Conservation (phyloP, 2,888 invertebrate genomes). For the Cetonia aurata region DNA sequence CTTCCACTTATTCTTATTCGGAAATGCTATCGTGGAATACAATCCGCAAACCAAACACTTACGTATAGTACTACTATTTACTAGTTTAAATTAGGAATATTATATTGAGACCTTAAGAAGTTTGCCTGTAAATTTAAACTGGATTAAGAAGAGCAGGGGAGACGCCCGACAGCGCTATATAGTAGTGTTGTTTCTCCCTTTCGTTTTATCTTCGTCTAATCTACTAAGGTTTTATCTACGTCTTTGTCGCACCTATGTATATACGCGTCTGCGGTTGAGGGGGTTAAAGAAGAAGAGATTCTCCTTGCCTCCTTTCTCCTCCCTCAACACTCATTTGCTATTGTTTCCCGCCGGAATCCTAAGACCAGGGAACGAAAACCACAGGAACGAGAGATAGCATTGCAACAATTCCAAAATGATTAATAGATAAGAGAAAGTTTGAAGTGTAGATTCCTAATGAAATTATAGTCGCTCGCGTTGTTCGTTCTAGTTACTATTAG, state of each 20-base stretch:
- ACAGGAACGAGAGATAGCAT: constrained; percentile 31
- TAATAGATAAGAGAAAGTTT: constrained; percentile 37
- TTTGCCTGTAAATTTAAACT: constrained; percentile 54
- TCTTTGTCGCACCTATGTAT: not conserved
- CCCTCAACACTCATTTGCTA: constrained; percentile 1
- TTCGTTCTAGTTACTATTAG: constrained; percentile 14
- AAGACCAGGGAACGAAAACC: constrained; percentile 28
- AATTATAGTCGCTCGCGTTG: constrained; percentile 15
- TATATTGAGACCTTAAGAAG: constrained; percentile 51
- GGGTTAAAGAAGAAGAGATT: constrained; percentile 15
- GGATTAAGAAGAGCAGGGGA: constrained; percentile 48
- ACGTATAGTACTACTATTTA: constrained; percentile 20
- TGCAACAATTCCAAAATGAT: constrained; percentile 31
- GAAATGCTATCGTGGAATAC: constrained; percentile 36
- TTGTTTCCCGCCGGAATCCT: constrained; percentile 21
- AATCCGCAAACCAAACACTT: constrained; percentile 50
- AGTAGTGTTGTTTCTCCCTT: not conserved
- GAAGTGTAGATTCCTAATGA: constrained; percentile 31
- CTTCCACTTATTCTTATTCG: constrained; percentile 9
- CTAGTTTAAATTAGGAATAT: constrained; percentile 52
- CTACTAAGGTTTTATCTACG: not conserved
- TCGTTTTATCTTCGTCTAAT: constrained; percentile 13
- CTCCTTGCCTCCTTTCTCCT: not conserved
- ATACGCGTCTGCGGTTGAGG: not conserved
- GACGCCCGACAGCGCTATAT: constrained; percentile 47